Evolutionary conservation across 1,140 invertebrate genomes (phyloP).

Genomic region (Diachasmimorpha longicaudata): DNA sequence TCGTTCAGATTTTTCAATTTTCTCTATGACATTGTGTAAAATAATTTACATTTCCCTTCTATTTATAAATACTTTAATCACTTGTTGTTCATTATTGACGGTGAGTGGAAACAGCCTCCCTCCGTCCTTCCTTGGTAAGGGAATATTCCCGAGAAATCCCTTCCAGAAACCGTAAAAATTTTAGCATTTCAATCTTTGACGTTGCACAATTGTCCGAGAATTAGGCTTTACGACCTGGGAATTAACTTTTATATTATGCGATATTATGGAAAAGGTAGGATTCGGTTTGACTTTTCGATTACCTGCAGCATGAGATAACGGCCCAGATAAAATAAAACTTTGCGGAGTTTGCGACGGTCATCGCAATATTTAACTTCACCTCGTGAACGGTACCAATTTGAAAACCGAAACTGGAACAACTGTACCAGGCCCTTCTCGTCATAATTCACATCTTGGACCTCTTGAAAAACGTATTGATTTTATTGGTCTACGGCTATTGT

Average conservation of each 20-base stretch:
- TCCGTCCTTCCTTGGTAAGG: not conserved
- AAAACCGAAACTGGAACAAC: conserved; percentile 1
- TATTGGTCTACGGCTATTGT: not conserved
- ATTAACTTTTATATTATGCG: not conserved
- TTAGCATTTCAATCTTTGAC: not conserved
- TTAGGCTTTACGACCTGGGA: not conserved
- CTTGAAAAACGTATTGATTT: not conserved
- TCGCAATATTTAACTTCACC: not conserved
- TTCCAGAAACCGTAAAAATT: not conserved
- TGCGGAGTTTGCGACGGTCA: not conserved
- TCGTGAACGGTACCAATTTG: not conserved
- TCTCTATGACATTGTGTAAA: no score
- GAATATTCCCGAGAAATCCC: not conserved
- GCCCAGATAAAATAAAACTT: not conserved
- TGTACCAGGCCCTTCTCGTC: not conserved
- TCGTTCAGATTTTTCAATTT: no score
- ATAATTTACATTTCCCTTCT: no score
- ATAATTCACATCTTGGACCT: not conserved
- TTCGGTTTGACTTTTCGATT: conserved; percentile 1
- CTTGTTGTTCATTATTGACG: not conserved
- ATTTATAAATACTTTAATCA: not conserved
- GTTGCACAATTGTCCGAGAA: not conserved
- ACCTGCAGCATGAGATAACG: not conserved
- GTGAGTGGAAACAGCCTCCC: not conserved
- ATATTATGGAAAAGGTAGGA: not conserved